These are phyloP conservation scores for Lepidurus apus DNA, from an alignment of 1,140 invertebrate species.

Conservation along the genomic window DNA sequence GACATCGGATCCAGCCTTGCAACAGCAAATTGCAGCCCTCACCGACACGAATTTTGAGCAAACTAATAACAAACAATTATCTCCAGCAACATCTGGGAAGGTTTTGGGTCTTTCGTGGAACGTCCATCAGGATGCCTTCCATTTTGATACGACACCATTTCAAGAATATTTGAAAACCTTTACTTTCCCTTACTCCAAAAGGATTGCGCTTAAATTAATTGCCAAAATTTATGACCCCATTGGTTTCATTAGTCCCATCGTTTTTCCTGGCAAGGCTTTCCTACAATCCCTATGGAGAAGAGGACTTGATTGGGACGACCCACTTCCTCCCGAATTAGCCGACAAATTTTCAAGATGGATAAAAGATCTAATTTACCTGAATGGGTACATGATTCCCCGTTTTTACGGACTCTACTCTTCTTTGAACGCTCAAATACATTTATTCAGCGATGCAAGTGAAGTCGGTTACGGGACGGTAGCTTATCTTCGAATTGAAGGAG, in stretches of 20 bases:
- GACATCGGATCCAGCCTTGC: constrained; percentile 38
- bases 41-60: constrained; percentile 16
- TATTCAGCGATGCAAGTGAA: constrained; percentile 25
- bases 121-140: constrained; percentile 17
- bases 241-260: constrained; percentile 26
- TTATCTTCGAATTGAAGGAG: background rate
- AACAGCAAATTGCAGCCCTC: constrained; percentile 34
- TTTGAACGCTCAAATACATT: background rate
- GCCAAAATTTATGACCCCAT: constrained; percentile 32
- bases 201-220: constrained; percentile 27
- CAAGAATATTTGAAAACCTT: background rate
- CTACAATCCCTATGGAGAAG: constrained; percentile 32
- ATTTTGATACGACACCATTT: background rate
- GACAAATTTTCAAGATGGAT: constrained; percentile 37
- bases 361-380: background rate
- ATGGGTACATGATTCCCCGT: background rate
- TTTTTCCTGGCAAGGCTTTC: constrained; percentile 4
- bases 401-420: background rate
- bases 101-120: constrained; percentile 39
- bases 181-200: constrained; percentile 25
- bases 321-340: background rate
- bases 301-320: constrained; percentile 32
- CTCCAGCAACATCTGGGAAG: background rate
- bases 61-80: background rate
- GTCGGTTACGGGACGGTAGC: background rate